A percentile compares a stretch with the other conserved stretches of the same genome.
phyloP scores from a whole-genome alignment of 2,113 vertebrate species.

The Oncorhynchus masou region DNA sequence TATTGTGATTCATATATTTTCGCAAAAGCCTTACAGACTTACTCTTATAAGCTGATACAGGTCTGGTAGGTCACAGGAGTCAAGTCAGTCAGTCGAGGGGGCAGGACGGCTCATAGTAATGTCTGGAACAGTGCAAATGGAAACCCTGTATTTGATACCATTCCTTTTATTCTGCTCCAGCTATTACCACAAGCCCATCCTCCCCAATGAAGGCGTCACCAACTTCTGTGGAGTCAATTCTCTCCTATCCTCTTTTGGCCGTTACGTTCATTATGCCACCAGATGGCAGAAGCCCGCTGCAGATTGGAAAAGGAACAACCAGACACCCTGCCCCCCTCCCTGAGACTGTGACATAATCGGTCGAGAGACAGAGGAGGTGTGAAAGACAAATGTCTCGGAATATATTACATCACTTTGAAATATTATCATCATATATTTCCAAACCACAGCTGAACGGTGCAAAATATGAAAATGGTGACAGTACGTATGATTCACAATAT shows the following conservation, averaged over 20 bases:
- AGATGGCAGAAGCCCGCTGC: conserved; percentile 43
- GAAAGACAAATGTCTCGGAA: conserved; percentile 71
- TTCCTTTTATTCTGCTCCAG: no score
- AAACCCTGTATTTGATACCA: no score
- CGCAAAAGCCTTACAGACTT: no score
- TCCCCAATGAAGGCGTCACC: no score
- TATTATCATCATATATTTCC: conserved; percentile 69
- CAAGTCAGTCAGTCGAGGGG: no score
- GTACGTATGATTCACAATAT: conserved; percentile 44
- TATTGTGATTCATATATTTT: no score
- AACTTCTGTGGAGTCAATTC: not conserved
- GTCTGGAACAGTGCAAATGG: no score
- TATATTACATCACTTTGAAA: conserved; percentile 68
- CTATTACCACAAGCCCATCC: no score
- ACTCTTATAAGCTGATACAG: no score
- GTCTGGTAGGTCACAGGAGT: no score
- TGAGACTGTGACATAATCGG: conserved; percentile 64
- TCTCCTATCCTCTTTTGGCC: not conserved
- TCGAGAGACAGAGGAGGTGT: conserved; percentile 63
- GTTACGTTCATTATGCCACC: conserved; percentile 25
- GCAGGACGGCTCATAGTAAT: no score
- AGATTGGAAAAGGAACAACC: not conserved
- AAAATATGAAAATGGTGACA: conserved; percentile 62
- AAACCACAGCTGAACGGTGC: conserved; percentile 29
- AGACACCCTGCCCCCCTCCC: conserved; percentile 33